These are phyloP conservation scores for Bhutanitis thaidina DNA, from an alignment of 2,888 invertebrate genomes.

Conservation along the genomic window DNA sequence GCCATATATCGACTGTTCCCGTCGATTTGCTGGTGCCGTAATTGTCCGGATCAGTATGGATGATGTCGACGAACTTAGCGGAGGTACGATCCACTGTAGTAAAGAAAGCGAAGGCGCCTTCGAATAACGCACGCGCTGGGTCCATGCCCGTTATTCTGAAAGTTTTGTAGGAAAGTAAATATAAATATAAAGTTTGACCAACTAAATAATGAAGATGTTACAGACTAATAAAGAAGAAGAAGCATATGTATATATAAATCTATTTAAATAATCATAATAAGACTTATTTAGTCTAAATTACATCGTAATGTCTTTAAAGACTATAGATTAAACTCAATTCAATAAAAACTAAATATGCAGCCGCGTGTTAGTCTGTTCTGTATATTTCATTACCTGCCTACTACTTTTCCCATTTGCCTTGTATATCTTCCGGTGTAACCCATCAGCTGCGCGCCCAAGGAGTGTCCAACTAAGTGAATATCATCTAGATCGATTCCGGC, in stretches of 20 bases:
- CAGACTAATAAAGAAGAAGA: too few species aligned
- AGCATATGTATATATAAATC: too few species aligned
- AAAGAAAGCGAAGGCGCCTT: conserved; percentile 56
- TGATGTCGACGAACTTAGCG: conserved; percentile 81
- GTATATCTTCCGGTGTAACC: conserved; percentile 54
- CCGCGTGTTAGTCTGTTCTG: too few species aligned
- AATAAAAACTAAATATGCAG: too few species aligned
- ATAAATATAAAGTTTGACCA: too few species aligned
- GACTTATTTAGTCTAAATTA: too few species aligned
- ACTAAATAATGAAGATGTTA: too few species aligned
- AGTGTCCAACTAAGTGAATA: conserved; percentile 65
- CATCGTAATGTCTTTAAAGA: too few species aligned
- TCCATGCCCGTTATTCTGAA: conserved; percentile 79
- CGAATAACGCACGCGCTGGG: conserved; percentile 79
- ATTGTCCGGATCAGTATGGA: conserved; percentile 82
- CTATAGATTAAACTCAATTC: too few species aligned
- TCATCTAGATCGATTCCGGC: conserved; percentile 51
- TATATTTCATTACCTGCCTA: conserved; percentile 45
- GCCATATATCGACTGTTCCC: conserved; percentile 81
- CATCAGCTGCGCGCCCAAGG: conserved; percentile 67
- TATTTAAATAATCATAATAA: too few species aligned
- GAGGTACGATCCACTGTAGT: conserved; percentile 65
- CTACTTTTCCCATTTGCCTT: conserved; percentile 41
- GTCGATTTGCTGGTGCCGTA: conserved; percentile 73
- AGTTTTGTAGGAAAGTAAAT: not conserved